Evolutionary conservation across 2,888 invertebrate species (phyloP).

Genomic region (Sphaerophoria rueppellii): DNA sequence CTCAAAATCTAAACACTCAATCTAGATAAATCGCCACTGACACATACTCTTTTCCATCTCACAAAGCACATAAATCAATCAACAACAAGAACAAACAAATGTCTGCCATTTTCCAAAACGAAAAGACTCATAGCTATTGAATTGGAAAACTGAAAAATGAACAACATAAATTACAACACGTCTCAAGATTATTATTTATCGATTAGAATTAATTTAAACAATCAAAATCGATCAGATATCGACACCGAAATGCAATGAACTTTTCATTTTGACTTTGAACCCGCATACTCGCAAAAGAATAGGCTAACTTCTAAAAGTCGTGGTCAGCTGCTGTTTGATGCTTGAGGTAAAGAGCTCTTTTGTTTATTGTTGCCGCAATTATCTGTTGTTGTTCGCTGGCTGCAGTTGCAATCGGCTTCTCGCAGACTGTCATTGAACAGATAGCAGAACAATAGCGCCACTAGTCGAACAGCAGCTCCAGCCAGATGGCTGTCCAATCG

Average conservation of each 20-base stretch:
- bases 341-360: neutral
- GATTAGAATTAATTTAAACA: conserved; percentile 73
- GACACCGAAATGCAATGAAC: conserved; percentile 72
- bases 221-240: conserved; percentile 73
- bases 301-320: conserved; percentile 42
- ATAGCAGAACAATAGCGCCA: conserved; percentile 72
- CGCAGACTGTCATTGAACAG: conserved; percentile 68
- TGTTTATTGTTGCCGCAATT: conserved; percentile 8
- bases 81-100: conserved; percentile 39
- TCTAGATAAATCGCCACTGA: conserved; percentile 70
- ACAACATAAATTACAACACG: conserved; percentile 70
- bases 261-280: conserved; percentile 70
- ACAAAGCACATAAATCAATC: conserved; percentile 69
- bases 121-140: conserved; percentile 15
- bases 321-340: conserved; percentile 56
- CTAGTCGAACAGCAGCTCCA: conserved; percentile 66
- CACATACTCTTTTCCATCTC: conserved; percentile 64
- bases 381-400: neutral
- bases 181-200: conserved; percentile 69
- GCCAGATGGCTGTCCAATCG: conserved; percentile 66
- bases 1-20: conserved; percentile 62
- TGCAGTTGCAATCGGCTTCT: conserved; percentile 51
- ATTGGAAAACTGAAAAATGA: conserved; percentile 11
- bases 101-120: neutral
- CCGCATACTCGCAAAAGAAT: conserved; percentile 30